Evolutionary conservation across 2,797 vertebrate species (phyloP).

Genomic region (Schizopygopsis malacanthus): DNA sequence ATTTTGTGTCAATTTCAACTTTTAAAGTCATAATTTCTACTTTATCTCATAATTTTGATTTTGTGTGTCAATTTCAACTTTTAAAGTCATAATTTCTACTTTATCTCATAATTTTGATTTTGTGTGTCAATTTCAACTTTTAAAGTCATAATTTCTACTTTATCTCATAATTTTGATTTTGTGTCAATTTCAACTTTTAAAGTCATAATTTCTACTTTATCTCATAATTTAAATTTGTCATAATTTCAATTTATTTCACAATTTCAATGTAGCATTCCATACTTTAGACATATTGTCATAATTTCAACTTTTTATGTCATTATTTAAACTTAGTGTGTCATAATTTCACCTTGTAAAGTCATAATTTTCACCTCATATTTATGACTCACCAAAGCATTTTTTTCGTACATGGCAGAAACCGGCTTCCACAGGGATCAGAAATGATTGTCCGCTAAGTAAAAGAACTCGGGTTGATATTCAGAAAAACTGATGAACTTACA

Average conservation of each 20-base stretch:
- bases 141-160: too few relatives aligned
- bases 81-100: not conserved
- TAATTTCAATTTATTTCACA: not conserved
- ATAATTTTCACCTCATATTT: not conserved
- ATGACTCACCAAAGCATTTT: not conserved
- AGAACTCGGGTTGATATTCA: not conserved
- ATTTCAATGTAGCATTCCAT: not conserved
- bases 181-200: too few relatives aligned
- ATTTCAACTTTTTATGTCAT: not conserved
- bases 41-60: not conserved
- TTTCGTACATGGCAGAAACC: not conserved
- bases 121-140: too few relatives aligned
- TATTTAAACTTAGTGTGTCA: not conserved
- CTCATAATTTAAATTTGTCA: too few relatives aligned
- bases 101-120: not conserved
- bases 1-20: not conserved
- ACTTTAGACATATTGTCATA: not conserved
- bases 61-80: not conserved
- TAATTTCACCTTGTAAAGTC: not conserved
- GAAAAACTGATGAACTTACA: not conserved
- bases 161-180: too few relatives aligned
- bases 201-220: too few relatives aligned
- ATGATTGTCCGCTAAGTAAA: not conserved
- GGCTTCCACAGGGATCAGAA: not conserved
- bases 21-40: not conserved